Evolutionary conservation across 2,888 invertebrate species (phyloP), one percentile per base, ranked within the genome.

Genomic region (Tipula unca): DNA sequence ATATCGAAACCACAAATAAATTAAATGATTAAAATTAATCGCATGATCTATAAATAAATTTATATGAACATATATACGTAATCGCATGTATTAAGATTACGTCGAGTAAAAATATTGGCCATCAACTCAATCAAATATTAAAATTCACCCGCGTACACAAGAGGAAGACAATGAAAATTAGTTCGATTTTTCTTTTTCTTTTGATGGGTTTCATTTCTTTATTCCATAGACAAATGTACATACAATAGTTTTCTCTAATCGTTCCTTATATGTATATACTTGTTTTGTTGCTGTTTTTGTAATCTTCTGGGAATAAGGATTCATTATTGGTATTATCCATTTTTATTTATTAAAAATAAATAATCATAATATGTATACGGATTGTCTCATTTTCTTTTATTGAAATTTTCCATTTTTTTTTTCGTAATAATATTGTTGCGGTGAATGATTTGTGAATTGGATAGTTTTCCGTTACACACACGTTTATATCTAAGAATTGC

Each of bases 61-160:
- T 6, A 6, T 32, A 6, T 32, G 3, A 6, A 6, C 17, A 17
- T 17, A 54, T 5, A 39, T 14, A 69, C 69, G 25, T 69, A 69
- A 69, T 69, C 69, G 69, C 69, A 69, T 69, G 25, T 69, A 69
- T 69, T 69, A 69, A 69, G 69, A 69, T 69, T 69, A 69, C 69
- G 25, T 69, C 25, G 69, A 13, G 25, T 25, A 69, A 17, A 48
- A 32, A 32, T 10, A 39, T 39, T 54, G 69, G 25, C 25, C 69
- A 69, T 69, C 69, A 69, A 69, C 69, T 20, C 69, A 69, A 69
- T 69, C 69, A 69, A 69, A 69, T 69, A 69, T 69, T 69, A 69
- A 69, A 69, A 69, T 69, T 69, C 69, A 69, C 10, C 17, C 69
- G 10, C 10, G n/a, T 25, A 25, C 25, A 8, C 20, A 69, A 20